Conservation (phyloP, 2,797 vertebrate species). For the Aplochiton taeniatus region DNA sequence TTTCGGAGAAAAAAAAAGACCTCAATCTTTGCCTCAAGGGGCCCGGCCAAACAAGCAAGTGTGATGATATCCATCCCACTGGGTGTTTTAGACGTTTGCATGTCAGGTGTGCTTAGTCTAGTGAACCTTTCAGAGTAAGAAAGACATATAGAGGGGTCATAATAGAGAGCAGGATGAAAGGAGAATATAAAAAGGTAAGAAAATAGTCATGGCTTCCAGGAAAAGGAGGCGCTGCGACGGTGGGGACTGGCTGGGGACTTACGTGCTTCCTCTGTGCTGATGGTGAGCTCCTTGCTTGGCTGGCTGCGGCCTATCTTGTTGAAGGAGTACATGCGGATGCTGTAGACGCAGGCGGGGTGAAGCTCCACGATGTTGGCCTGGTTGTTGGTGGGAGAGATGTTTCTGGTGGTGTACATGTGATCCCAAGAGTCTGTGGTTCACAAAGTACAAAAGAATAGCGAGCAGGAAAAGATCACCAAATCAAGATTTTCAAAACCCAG, state of each 20-base stretch:
- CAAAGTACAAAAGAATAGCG: background rate
- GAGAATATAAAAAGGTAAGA: background rate
- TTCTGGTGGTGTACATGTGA: conserved; percentile 95
- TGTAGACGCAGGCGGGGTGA: conserved; percentile 95
- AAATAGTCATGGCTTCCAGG: too few species aligned
- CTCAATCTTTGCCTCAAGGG: too few species aligned
- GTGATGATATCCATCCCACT: too few species aligned
- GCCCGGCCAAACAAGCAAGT: too few species aligned
- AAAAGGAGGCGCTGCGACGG: too few species aligned
- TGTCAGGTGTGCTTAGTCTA: too few species aligned
- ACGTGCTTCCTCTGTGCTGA: conserved; percentile 98
- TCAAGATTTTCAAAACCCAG: too few species aligned
- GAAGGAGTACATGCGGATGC: conserved; percentile 98
- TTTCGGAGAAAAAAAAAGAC: too few species aligned
- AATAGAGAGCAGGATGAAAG: too few species aligned
- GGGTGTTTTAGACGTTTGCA: too few species aligned
- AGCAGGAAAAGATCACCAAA: background rate
- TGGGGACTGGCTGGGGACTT: conserved; percentile 27
- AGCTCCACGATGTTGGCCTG: conserved; percentile 97
- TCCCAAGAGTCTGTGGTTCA: conserved; percentile 89
- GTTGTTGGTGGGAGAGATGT: conserved; percentile 98
- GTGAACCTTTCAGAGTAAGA: too few species aligned
- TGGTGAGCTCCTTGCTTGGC: conserved; percentile 95
- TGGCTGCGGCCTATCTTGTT: conserved; percentile 98
- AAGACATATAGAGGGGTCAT: too few species aligned